Evolutionary conservation across 2,888 invertebrate species (phyloP), one percentile per base, ranked within the genome.

Genomic region (Rambutsinella grinnellia): DNA sequence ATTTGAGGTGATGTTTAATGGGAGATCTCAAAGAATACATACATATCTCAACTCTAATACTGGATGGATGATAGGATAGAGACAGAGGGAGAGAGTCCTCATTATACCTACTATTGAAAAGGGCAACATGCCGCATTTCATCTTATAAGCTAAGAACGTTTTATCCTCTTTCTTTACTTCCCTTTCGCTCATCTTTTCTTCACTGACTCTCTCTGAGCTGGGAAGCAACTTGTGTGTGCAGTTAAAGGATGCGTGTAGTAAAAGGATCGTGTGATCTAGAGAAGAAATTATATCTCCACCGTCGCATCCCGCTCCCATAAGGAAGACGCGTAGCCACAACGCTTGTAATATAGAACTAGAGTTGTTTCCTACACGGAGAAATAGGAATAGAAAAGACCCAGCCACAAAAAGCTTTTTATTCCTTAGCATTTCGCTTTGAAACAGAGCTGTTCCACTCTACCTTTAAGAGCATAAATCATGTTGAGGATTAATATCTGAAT

Each of bases 401-500:
- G 54, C 61, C 69, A 69, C 58, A 60, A 56, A 67, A 68, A 68
- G 49, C 68, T 49, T 36, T 56, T 68, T 51, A 63, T 65, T 44
- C 51, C 46, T 24, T 70, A 58, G 27, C 57, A 28, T 53, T 27
- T 19, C 57, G 27, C 49, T 60, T 54, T 75, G 67, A 74, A 75
- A 75, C 72, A 74, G 72, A 74, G 61, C 75, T 63, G 75, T 75
- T 68, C 67, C 51, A 62, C 27, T 51, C 58, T 49, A 36, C 63
- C 54, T 76, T 62, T 44, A 69, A 65, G 69, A 76, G 76, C 76
- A 76, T 76, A 76, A 76, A 76, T 76, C 76, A 76, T 76, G 76
- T 76, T 69, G 76, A 65, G 76, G 76, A 76, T 76, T 76, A 76
- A 76, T 69, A 76, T 76, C 76, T 69, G 76, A 76, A 76, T 76